Evolutionary conservation across 2,797 vertebrate species (phyloP), one percentile per base, ranked within the genome.

Genomic region (Mionectes olivaceus): DNA sequence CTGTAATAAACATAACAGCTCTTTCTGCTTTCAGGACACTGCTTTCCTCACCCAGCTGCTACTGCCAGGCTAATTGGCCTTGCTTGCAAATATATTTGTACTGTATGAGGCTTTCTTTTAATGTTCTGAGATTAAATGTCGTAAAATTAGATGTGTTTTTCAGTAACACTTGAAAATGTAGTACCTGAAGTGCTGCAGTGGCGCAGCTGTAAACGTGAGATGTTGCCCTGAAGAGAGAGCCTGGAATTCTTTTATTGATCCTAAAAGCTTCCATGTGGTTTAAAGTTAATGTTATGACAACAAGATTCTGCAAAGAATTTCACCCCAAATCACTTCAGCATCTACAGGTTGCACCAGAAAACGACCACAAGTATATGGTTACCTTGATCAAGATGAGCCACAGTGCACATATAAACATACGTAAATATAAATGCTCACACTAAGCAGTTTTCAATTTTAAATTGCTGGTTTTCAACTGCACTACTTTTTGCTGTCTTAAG

Each of bases 51-150:
- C 23, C 67, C 71, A 19, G 44, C 85, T 80, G 56, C 59, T 89
- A 22, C 73, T 76, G 44, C 83, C 80, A 11, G 64, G 39, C 35
- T 85, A 89, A 91, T 65, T 81, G 84, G 68, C 79, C 61, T 43
- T 37, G 69, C 79, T 65, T 44, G 65, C 53, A 77, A 53, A 92
- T 71, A 30, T 30, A 8, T 63, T 76, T 65, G 30, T 30, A 28
- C 32, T 73, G 81, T 33, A 83, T 1, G 0, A 69, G 63, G 43
- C 47, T 33, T 74, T 74, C 67, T 70, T 59, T 52, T 87, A 57
- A 46, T 19, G 49, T 15, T 46, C 53, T 63, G 39, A 74, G 37
- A 85, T 71, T 83, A 92, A 80, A 81, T 37, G 43, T 5, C 68
- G 52, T 25, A 12, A 78, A 83, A 81, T 10, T 32, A 80, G 49